Percentiles rank a stretch among this genome's conserved stretches.
Evolutionary conservation across 2,113 vertebrate species (phyloP).

Genomic region (Vulpes vulpes): DNA sequence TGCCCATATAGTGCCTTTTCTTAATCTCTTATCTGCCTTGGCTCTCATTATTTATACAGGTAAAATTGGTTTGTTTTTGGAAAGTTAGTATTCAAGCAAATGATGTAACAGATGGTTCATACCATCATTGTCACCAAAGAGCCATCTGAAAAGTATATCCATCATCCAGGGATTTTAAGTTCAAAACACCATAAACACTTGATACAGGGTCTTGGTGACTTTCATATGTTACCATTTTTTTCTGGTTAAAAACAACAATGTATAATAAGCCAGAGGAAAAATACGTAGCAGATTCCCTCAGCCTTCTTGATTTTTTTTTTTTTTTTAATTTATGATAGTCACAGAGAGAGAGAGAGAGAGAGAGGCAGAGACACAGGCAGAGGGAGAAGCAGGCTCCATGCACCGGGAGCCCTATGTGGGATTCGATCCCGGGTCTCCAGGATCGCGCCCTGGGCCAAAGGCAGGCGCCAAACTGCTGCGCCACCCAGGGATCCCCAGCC

Average conservation of each 20-base stretch:
- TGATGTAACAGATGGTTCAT: slow-evolving; percentile 9
- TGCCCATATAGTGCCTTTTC: background rate
- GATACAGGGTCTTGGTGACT: background rate
- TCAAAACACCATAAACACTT: background rate
- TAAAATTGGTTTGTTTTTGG: slow-evolving; percentile 41
- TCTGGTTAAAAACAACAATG: background rate
- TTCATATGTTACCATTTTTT: slow-evolving; percentile 22
- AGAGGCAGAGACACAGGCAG: too few relatives aligned
- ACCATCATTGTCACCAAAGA: background rate
- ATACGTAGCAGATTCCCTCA: background rate
- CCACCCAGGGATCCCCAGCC: background rate
- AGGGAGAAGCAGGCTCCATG: too few relatives aligned
- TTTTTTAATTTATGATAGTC: too few relatives aligned
- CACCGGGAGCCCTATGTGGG: too few relatives aligned
- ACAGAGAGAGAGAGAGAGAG: too few relatives aligned
- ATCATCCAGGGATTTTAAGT: slow-evolving; percentile 19
- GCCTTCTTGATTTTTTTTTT: background rate
- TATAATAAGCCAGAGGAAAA: background rate
- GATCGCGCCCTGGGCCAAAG: too few relatives aligned
- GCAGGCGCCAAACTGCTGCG: too few relatives aligned
- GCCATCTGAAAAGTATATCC: background rate
- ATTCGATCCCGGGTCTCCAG: too few relatives aligned
- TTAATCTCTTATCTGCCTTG: background rate
- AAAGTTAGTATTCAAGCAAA: slow-evolving; percentile 15
- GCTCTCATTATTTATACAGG: slow-evolving; percentile 25